Base-by-base conservation (phyloP, 2,113 vertebrate species). In the Channa argus region DNA sequence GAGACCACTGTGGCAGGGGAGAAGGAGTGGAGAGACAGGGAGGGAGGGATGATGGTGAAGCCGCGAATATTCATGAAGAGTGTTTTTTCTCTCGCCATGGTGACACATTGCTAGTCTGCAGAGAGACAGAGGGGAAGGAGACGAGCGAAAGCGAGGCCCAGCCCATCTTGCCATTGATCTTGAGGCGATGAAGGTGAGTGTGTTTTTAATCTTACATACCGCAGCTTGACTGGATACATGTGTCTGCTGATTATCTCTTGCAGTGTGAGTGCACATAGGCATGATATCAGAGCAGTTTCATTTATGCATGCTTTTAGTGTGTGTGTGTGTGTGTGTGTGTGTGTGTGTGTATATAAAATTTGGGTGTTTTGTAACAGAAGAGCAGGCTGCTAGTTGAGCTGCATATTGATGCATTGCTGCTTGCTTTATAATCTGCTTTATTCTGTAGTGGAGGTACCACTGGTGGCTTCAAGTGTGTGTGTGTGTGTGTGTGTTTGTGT, bases 101-200 rank as follows among this genome's bases (percentile, higher is more conserved):
- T 83, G 81, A 88, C 87, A 82, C 82, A 77, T 80, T 63, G 79
- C 69, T 79, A 36, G 82, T 85, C 89, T 87, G 77, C 87, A 83
- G 83, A 87, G 78, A 90, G 83, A 74, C 75, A 44, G 80, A 76
- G 52, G 61, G 6, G 71, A 51, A 47, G 49, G 47, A 51, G n/a
- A 33, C 41, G n/a, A 55, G 60, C 49, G 74, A 61, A 74, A 63
- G 78, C 52, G 50, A 77, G 84, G 76, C 74, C 77, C 80, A 71
- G 80, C 82, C 86, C 82, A 78, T 86, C 83, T 80, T 58, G 14
- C 71, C 78, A 76, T 72, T 90, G 80, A 89, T 91, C 89, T 89
- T 64, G 55, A 84, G 79, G 75, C 80, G 58, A 92, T 82, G 87
- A 92, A 93, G 92, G 92, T 93, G 92, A 93, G 90, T 63, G 82